Conservation (phyloP, 2,113 vertebrate genomes). For the Clarias macrocephalus region DNA sequence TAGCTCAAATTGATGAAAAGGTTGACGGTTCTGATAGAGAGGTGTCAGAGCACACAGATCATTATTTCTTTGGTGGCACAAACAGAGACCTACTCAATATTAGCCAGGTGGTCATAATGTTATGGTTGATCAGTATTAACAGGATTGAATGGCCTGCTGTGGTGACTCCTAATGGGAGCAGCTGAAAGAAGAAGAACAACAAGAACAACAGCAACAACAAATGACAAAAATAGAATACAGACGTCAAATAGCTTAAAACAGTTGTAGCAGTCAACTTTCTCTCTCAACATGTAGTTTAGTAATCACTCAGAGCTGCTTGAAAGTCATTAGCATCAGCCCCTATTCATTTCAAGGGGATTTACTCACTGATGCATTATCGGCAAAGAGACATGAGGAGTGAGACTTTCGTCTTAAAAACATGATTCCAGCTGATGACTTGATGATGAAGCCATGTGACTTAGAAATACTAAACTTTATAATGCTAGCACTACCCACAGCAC, state of each 20-base stretch:
- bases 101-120: too few relatives aligned
- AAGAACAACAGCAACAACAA: too few relatives aligned
- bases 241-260: conserved; percentile 7
- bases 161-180: too few relatives aligned
- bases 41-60: too few relatives aligned
- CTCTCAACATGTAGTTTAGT: neutral
- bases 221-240: neutral
- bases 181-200: too few relatives aligned
- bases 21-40: too few relatives aligned
- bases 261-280: conserved; percentile 1
- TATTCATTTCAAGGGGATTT: conserved; percentile 20
- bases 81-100: too few relatives aligned
- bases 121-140: too few relatives aligned
- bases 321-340: conserved; percentile 9
- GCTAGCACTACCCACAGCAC: neutral
- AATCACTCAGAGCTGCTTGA: neutral
- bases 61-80: too few relatives aligned
- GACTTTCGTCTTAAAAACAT: neutral
- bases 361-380: neutral
- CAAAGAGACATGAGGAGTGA: neutral
- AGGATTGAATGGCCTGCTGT: too few relatives aligned
- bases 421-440: neutral
- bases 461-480: neutral
- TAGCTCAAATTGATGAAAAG: too few relatives aligned
- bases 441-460: neutral